phyloP scores from a whole-genome alignment of 2,113 vertebrate species.

The Petrocephalus microphthalmus region DNA sequence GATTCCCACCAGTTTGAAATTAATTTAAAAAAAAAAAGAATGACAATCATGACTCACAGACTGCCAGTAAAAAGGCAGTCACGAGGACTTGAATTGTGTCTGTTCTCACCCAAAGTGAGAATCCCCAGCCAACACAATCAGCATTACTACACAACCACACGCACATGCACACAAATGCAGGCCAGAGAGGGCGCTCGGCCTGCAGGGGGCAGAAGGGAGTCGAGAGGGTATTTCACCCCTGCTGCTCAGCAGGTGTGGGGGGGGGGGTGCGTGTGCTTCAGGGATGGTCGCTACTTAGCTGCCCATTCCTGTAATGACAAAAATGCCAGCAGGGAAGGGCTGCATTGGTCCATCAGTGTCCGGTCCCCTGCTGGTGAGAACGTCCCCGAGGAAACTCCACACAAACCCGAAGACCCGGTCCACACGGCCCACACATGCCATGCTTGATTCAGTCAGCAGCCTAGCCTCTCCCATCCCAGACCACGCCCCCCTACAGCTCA shows the following conservation, averaged over 20 bases:
- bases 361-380: neutral
- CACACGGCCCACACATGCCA: neutral
- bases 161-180: neutral
- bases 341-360: neutral
- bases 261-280: neutral
- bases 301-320: neutral
- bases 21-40: constrained; percentile 13
- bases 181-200: neutral
- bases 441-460: neutral
- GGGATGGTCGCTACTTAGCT: neutral
- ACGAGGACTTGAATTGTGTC: constrained; percentile 18
- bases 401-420: neutral
- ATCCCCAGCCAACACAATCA: neutral
- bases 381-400: neutral
- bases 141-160: neutral
- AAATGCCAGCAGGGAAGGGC: neutral
- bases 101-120: neutral
- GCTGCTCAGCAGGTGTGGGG: neutral
- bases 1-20: neutral
- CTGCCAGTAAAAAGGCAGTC: neutral
- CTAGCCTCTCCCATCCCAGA: neutral
- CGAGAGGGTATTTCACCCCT: neutral
- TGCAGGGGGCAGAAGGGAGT: neutral
- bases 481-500: neutral
- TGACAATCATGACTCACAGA: constrained; percentile 33